phyloP scores from a whole-genome alignment of 1,140 invertebrate genomes.

The Glomeris maerens region DNA sequence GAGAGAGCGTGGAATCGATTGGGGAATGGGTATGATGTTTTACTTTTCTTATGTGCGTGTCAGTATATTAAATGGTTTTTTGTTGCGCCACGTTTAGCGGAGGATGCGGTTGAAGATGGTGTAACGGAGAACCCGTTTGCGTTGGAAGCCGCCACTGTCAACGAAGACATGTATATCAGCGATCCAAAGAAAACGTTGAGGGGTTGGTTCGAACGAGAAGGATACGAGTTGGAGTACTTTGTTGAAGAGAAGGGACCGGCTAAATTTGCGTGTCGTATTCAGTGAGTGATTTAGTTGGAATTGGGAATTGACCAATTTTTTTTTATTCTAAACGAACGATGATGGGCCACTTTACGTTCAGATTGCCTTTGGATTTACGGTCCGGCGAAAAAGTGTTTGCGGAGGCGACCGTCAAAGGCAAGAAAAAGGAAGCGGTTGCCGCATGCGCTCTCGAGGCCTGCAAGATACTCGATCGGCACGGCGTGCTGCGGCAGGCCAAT shows the following conservation, averaged over 20 bases:
- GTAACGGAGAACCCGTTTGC: slow-evolving; percentile 65
- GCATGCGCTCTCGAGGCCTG: slow-evolving; percentile 92
- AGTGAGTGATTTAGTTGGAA: slow-evolving; percentile 32
- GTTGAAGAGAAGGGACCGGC: slow-evolving; percentile 64
- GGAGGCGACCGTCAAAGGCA: slow-evolving; percentile 71
- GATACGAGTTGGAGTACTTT: slow-evolving; percentile 65
- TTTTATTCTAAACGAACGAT: neutral
- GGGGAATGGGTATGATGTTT: slow-evolving; percentile 65
- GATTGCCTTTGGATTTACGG: slow-evolving; percentile 63
- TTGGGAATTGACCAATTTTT: neutral
- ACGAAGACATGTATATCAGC: slow-evolving; percentile 77
- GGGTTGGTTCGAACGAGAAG: slow-evolving; percentile 91
- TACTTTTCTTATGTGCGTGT: slow-evolving; percentile 6
- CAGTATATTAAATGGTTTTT: neutral
- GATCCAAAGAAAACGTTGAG: slow-evolving; percentile 90
- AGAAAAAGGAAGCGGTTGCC: slow-evolving; percentile 86
- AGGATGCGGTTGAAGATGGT: slow-evolving; percentile 61
- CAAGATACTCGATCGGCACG: slow-evolving; percentile 68
- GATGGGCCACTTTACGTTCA: slow-evolving; percentile 22
- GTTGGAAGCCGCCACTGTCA: slow-evolving; percentile 37
- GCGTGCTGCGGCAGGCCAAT: slow-evolving; percentile 57
- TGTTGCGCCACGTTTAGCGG: slow-evolving; percentile 35
- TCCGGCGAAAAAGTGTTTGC: slow-evolving; percentile 57
- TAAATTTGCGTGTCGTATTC: slow-evolving; percentile 53
- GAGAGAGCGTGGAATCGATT: slow-evolving; percentile 50